Conservation (phyloP, 53 echinoderm and acorn worm genomes). For the Hippasteria phrygiana region DNA sequence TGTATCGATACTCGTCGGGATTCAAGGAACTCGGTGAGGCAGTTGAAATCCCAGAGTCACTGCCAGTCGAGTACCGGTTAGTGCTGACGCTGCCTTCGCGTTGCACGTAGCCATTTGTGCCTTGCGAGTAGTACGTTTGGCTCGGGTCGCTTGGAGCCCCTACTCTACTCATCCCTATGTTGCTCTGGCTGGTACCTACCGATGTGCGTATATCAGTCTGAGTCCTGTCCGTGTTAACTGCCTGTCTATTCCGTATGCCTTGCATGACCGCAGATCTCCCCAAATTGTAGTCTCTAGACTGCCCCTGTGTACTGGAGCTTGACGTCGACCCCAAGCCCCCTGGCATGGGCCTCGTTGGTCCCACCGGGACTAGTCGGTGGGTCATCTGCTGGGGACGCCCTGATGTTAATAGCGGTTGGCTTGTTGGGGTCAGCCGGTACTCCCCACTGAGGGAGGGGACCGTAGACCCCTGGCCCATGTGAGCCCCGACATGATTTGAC, state of each 20-base stretch:
- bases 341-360: slow-evolving; percentile 30
- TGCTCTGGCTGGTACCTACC: slow-evolving; percentile 17
- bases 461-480: slow-evolving; percentile 45
- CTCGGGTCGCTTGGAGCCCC: slow-evolving; percentile 45
- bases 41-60: slow-evolving; percentile 62
- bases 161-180: slow-evolving; percentile 11
- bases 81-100: slow-evolving; percentile 48
- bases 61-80: slow-evolving; percentile 57
- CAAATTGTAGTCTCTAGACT: slow-evolving; percentile 40
- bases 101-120: slow-evolving; percentile 64
- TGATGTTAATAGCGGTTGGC: slow-evolving; percentile 37
- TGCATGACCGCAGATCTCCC: slow-evolving; percentile 35
- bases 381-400: slow-evolving; percentile 60
- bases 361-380: slow-evolving; percentile 48
- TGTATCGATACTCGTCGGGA: slow-evolving; percentile 67
- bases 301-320: slow-evolving; percentile 44
- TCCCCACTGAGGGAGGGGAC: slow-evolving; percentile 59
- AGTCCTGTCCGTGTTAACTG: slow-evolving; percentile 34
- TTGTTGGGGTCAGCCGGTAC: slow-evolving; percentile 55
- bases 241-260: slow-evolving; percentile 34
- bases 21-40: slow-evolving; percentile 59
- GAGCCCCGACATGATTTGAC: slow-evolving; percentile 51
- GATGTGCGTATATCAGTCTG: slow-evolving; percentile 43
- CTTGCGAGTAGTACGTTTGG: slow-evolving; percentile 52
- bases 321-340: background rate